These are phyloP conservation scores for Lepisosteus oculatus DNA, from an alignment of 2,113 vertebrate species.

Conservation along the genomic window DNA sequence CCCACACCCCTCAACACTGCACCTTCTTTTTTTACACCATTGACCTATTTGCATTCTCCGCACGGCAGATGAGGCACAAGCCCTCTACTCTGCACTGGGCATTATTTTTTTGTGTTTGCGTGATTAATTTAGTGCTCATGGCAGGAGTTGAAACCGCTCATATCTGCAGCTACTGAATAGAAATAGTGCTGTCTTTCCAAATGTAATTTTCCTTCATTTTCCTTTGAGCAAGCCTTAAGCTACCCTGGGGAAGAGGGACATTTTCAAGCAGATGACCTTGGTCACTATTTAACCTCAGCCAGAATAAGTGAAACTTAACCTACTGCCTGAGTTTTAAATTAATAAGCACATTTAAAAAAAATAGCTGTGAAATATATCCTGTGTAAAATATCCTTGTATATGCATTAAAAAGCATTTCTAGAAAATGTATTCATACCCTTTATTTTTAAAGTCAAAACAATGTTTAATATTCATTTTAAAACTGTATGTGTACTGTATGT, in stretches of 20 bases:
- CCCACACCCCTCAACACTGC: slow-evolving; percentile 50
- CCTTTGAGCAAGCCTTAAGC: background rate
- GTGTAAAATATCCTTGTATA: too few relatives aligned
- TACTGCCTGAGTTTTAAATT: too few relatives aligned
- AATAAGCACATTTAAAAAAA: too few relatives aligned
- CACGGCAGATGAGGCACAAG: slow-evolving; percentile 73
- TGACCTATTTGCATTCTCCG: slow-evolving; percentile 79
- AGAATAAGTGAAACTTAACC: too few relatives aligned
- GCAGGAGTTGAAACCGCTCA: slow-evolving; percentile 39
- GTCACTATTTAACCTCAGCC: too few relatives aligned
- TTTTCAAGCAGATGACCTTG: too few relatives aligned
- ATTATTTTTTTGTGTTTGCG: slow-evolving; percentile 27
- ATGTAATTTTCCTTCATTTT: background rate
- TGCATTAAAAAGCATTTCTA: too few relatives aligned
- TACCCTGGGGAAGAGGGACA: background rate
- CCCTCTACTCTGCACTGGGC: slow-evolving; percentile 57
- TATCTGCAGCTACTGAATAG: slow-evolving; percentile 35
- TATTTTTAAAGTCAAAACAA: too few relatives aligned
- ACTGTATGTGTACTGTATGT: too few relatives aligned
- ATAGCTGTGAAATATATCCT: too few relatives aligned
- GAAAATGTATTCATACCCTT: too few relatives aligned
- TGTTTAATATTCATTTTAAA: too few relatives aligned
- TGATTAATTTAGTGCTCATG: slow-evolving; percentile 63
- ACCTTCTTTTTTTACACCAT: slow-evolving; percentile 53
- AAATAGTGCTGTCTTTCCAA: slow-evolving; percentile 43